Conservation (phyloP, 2,888 invertebrate species). For the Dicyrtoma fusca region DNA sequence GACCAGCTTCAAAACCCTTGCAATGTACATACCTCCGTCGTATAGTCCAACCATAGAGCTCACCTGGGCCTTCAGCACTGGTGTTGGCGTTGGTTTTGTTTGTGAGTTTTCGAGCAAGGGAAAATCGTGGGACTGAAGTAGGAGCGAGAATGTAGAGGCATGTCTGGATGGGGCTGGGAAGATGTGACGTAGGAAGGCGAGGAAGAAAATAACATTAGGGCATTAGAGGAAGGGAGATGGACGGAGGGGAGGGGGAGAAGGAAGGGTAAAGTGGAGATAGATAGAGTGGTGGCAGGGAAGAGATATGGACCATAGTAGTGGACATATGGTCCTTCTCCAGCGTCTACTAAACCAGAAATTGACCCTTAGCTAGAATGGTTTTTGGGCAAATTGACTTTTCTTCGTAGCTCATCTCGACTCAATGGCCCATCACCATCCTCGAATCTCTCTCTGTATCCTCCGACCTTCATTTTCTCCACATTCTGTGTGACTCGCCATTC, state of each 20-base stretch:
- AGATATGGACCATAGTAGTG: constrained; percentile 4
- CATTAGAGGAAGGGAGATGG: constrained; percentile 4
- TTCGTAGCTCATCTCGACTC: constrained; percentile 41
- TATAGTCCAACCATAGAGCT: no score
- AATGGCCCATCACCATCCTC: constrained; percentile 32
- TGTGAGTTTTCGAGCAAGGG: no score
- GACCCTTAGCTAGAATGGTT: constrained; percentile 53
- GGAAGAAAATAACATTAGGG: not conserved
- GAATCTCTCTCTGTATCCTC: constrained; percentile 14
- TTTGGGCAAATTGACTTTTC: constrained; percentile 51
- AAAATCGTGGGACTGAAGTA: no score
- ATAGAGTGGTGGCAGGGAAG: not conserved
- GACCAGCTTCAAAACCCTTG: no score
- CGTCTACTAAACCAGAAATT: constrained; percentile 51
- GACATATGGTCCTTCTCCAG: constrained; percentile 31
- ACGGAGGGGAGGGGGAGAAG: not conserved
- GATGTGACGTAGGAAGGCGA: not conserved
- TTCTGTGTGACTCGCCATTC: constrained; percentile 7
- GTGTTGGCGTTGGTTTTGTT: no score
- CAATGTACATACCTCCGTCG: no score
- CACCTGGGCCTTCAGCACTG: no score
- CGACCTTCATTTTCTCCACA: not conserved
- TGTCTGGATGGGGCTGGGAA: not conserved
- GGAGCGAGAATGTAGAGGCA: not conserved
- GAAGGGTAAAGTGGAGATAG: not conserved